phyloP scores from a whole-genome alignment of 2,113 vertebrate species.

The Myrmecophaga tridactyla region DNA sequence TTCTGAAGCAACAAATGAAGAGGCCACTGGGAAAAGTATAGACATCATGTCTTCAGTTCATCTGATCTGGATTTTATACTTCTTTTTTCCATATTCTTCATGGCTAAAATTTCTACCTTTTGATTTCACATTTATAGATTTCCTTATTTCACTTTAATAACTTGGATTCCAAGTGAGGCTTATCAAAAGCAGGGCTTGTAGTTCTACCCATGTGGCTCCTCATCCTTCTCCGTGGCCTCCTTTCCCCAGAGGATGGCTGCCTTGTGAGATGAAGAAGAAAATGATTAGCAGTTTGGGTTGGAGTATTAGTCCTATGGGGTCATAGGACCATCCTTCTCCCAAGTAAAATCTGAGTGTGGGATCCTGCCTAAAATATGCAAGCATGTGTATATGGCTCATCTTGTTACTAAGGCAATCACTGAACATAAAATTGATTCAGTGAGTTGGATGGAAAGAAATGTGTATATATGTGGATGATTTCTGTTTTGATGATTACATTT shows the following conservation, averaged over 20 bases:
- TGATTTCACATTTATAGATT: neutral
- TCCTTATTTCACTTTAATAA: neutral
- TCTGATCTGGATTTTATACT: neutral
- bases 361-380: neutral
- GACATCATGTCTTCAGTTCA: neutral
- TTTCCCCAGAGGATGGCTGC: neutral
- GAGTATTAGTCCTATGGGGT: neutral
- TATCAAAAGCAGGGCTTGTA: neutral
- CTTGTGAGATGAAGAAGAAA: neutral
- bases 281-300: neutral
- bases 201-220: neutral
- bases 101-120: neutral
- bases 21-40: neutral
- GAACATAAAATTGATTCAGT: neutral
- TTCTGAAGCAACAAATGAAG: neutral
- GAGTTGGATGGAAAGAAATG: neutral
- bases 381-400: neutral
- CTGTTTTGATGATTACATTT: neutral
- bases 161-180: neutral
- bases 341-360: neutral
- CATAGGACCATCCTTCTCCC: neutral
- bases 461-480: neutral
- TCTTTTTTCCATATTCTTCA: neutral
- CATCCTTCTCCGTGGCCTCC: neutral
- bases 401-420: neutral